Evolutionary conservation across 2,113 vertebrate genomes (phyloP), one percentile per base, ranked within the genome.

Genomic region (Zosterops hypoxanthus): DNA sequence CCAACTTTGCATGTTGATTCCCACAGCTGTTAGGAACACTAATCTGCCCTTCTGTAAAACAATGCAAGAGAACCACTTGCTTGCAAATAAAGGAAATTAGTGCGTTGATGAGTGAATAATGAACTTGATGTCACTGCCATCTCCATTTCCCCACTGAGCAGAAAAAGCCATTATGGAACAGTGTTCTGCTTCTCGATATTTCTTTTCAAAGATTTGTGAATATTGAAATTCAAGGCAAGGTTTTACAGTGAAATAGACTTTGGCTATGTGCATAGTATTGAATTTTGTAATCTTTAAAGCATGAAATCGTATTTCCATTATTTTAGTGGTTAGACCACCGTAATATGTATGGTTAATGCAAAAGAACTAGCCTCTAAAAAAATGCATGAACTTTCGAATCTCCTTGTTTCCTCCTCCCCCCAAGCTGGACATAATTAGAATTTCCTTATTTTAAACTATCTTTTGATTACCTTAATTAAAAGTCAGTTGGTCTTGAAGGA

Each of bases 41-140:
- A 80, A 88, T 88, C 82, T 73, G 16, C 33, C 34, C 46, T 86
- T 77, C 71, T 65, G 42, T 66, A 94, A 94, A 92, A 59, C 68
- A 77, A 12, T 16, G 8, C 36, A 88, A 61, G 18, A 65, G 25
- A 95, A 72, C 8, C 39, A 72, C 56, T 79, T 92, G 34, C 34
- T 89, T 82, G 65, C 36, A 90, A 81, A 88, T 77, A 86, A 59
- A 86, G n/a, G 23, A 92, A 90, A 94, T 96, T 44, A 87, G 25
- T 50, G 47, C 64, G 42, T 76, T 91, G 52, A 50, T 53, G 46
- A 25, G 25, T 65, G 82, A 87, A 69, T 88, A 82, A 94, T 72
- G 82, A 85, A 61, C 31, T 57, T 57, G 2, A 9, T 90, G 46
- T 57, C 71, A 65, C 14, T 87, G 66, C 61, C 53, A 90, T 53